These are phyloP conservation scores for Deilephila porcellus DNA, from an alignment of 2,888 invertebrate species.

Conservation along the genomic window DNA sequence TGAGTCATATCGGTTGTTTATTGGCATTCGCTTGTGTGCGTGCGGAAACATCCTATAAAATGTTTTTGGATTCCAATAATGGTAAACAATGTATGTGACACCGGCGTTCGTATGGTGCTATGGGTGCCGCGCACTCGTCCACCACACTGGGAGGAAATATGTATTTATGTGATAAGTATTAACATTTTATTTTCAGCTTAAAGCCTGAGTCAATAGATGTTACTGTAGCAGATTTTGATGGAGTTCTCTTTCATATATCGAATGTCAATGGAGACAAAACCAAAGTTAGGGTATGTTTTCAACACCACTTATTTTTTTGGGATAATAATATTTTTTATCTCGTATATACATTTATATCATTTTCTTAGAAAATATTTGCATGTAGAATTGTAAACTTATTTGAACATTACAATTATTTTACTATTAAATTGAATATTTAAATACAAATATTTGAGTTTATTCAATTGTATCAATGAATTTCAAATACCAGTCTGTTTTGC, in stretches of 20 bases:
- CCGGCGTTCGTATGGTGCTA: slow-evolving; percentile 41
- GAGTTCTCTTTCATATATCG: slow-evolving; percentile 98
- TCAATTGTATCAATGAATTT: no score
- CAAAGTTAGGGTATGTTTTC: slow-evolving; percentile 94
- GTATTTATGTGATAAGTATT: slow-evolving; percentile 36
- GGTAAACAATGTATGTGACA: slow-evolving; percentile 65
- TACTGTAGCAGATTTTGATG: slow-evolving; percentile 98
- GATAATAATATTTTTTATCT: neutral
- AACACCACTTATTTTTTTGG: neutral
- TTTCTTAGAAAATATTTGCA: neutral
- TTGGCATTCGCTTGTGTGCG: slow-evolving; percentile 64
- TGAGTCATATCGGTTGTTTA: slow-evolving; percentile 78
- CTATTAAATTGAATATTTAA: neutral
- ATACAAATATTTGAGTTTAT: no score
- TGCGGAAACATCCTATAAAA: slow-evolving; percentile 75
- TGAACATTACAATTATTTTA: neutral
- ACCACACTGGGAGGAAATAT: neutral
- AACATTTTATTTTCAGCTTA: slow-evolving; percentile 86
- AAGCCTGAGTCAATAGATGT: slow-evolving; percentile 98
- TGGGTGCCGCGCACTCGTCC: slow-evolving; percentile 34
- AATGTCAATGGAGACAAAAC: slow-evolving; percentile 98
- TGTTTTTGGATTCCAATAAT: slow-evolving; percentile 70
- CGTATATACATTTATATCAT: neutral
- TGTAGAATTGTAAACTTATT: neutral
- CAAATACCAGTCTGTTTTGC: no score